Evolutionary conservation across 2,113 vertebrate species (phyloP).

Genomic region (Seriola quinqueradiata): DNA sequence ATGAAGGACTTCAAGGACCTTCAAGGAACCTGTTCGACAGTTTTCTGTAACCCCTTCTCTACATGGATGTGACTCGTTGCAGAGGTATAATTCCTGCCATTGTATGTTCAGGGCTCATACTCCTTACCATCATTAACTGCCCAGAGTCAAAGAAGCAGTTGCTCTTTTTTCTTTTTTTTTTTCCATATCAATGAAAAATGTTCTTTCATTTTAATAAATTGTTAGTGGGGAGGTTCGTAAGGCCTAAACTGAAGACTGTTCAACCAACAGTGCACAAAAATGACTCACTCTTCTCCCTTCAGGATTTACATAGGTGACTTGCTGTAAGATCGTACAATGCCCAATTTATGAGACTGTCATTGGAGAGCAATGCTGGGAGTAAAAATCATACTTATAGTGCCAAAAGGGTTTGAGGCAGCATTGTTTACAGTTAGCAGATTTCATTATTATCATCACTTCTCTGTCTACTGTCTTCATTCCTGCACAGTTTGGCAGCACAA

Average conservation of each 20-base stretch:
- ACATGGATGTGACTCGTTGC: too few species aligned
- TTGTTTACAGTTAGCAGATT: background rate
- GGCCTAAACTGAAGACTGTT: too few species aligned
- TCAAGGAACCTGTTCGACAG: too few species aligned
- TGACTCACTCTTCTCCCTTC: background rate
- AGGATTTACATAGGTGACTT: background rate
- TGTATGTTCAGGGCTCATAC: too few species aligned
- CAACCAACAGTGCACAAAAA: too few species aligned
- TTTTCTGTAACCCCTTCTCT: too few species aligned
- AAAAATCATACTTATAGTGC: background rate
- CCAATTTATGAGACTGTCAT: background rate
- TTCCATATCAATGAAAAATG: background rate
- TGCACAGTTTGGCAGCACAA: conserved; percentile 5
- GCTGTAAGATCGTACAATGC: background rate
- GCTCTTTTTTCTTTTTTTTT: background rate
- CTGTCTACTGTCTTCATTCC: background rate
- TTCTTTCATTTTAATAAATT: background rate
- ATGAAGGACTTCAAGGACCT: too few species aligned
- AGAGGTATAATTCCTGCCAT: too few species aligned
- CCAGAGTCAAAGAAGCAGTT: too few species aligned
- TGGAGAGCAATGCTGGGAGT: background rate
- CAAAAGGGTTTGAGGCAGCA: background rate
- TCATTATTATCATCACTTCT: background rate
- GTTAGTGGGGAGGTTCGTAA: background rate
- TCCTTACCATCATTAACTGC: too few species aligned